These are phyloP conservation scores for Sialia sialis DNA, from an alignment of 2,113 vertebrate genomes.

Conservation along the genomic window DNA sequence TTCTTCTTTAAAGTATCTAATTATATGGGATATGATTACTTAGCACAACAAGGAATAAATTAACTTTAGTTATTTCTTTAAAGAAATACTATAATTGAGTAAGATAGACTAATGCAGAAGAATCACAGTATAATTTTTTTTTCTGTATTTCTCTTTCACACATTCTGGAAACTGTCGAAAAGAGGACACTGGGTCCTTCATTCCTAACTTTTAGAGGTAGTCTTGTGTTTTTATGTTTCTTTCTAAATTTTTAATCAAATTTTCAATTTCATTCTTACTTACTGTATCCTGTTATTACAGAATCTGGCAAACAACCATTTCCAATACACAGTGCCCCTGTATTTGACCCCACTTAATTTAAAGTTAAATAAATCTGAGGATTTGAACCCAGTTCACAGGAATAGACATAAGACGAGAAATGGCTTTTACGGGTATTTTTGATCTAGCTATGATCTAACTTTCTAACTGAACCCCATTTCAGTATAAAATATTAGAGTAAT, in stretches of 20 bases:
- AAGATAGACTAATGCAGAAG: neutral
- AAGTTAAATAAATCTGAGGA: neutral
- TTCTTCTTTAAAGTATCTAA: neutral
- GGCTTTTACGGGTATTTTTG: neutral
- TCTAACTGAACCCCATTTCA: neutral
- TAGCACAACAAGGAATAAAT: neutral
- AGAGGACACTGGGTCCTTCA: neutral
- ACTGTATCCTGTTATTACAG: neutral
- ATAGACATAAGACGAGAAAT: neutral
- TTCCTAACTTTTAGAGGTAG: neutral
- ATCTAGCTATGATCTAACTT: neutral
- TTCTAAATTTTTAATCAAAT: neutral
- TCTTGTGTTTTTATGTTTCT: neutral
- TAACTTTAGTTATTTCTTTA: neutral
- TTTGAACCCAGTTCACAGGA: neutral
- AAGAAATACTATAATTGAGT: neutral
- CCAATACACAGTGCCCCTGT: neutral
- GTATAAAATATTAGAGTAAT: neutral
- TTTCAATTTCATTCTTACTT: neutral
- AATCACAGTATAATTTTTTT: neutral
- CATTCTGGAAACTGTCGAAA: neutral
- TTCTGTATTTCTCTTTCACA: neutral
- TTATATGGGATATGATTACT: neutral
- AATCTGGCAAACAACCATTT: neutral
- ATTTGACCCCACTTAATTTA: neutral